Base-by-base conservation (phyloP, 1,140 invertebrate species). In the Plutomurus gul region DNA sequence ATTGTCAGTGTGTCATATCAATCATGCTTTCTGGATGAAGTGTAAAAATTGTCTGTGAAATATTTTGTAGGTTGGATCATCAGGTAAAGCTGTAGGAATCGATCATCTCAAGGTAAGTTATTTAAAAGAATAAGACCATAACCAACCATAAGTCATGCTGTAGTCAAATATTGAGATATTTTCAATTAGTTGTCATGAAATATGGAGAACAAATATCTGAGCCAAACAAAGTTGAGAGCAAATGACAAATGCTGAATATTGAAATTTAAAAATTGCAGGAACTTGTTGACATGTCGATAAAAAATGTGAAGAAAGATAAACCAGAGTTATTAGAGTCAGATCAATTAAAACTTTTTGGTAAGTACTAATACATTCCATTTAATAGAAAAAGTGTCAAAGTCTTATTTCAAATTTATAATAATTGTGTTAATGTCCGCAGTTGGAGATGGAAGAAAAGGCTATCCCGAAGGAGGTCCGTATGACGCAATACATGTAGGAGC, bases 401-500 rank as follows among this genome's bases (percentile, higher is more conserved):
- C 27, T 10, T n/a, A 75, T 36, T 30, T 6, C 22, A 33, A 6
- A 49, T 3, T 72, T 39, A 72, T 20, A 13, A 6, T 18, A 11
- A 71, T n/a, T 79, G 33, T 25, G 76, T 76, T 73, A 46, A 83
- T 79, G 76, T 72, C 82, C 81, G 46, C 78, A 87, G 87, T 86
- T 78, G 91, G 90, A 27, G 91, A 92, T 86, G 91, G 91, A 0
- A 84, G 91, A 65, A 79, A 86, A 79, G 91, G 91, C 0, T 89
- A 88, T 82, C 27, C 78, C 22, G 82, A 85, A 25, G 87, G 87
- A 49, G 90, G 86, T 4, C 91, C 91, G 1, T 92, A 88, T 86
- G 89, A 92, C 87, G 90, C 90, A 27, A 92, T 92, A 80, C 91
- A 92, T 86, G 91, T 92, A 56, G 91, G 91, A 47, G 83, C 83